Base-by-base conservation (phyloP, 2,888 invertebrate genomes). In the Aspidiotus destructor region DNA sequence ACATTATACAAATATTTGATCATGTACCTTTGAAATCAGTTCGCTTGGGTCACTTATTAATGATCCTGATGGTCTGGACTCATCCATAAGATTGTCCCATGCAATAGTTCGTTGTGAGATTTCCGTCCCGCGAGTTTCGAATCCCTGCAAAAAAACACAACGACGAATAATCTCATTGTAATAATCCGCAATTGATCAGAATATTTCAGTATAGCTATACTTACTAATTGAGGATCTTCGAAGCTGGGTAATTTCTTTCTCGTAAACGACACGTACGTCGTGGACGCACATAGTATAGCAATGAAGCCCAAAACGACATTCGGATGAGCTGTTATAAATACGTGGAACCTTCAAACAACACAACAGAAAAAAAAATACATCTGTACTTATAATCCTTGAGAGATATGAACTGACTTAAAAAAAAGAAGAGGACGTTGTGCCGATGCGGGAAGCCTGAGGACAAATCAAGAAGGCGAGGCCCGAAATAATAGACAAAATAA, bases 61-160 rank as follows among this genome's bases (percentile, higher is more conserved):
- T 53, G 82, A 81, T 63, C 86, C 87, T 64, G 84, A 85, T 68
- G 85, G 83, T 73, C 84, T 81, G 1, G 86, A 86, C 74, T 88
- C 86, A 75, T 88, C 86, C 70, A 87, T 79, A 64, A 95, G 83
- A 79, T 93, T 92, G 74, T 87, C 83, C 89, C 92, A 94, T 41
- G 93, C 85, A 58, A 86, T 86, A 72, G 90, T 81, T 67, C 92
- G 84, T 75, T 88, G 83, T 5, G 91, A 86, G 74, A 95, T 82
- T 58, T 81, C 80, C 1, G 94, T 95, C n/a, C 93, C 93, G 71
- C 95, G 83, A 13, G 94, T 88, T 77, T 93, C 92, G 79, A 95
- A 96, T 7, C 95, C 95, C 85, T 92, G 74, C 11, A 58, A 58
- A 28, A 28, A 28, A 11, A 48, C 1, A n/a, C 2, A 48, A 13